Base-by-base conservation (phyloP, 2,113 vertebrate species). In the Ancistrus triradiatus region DNA sequence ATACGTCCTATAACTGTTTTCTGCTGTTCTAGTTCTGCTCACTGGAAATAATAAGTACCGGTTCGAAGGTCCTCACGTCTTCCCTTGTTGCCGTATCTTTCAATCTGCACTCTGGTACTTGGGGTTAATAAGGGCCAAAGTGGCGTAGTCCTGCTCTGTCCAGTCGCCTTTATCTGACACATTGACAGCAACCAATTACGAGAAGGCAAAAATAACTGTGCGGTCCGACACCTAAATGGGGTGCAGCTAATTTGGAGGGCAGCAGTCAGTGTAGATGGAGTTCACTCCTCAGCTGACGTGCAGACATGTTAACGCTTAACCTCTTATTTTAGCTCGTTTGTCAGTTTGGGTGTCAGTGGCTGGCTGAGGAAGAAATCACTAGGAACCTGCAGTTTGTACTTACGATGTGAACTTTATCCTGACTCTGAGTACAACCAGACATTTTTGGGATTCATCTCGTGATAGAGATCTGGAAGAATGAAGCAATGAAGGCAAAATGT, bases 111-210 rank as follows among this genome's bases (percentile, higher is more conserved):
- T 3, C 27, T 43, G 57, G 53, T 50, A 13, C 66, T 68, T 10
- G 13, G 25, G 70, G 43, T 68, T 73, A 64, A 73, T 64, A 68
- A 73, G 70, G 60, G 48, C 47, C 43, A 27, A 63, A 64, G 53
- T 49, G 51, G 25, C 33, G 42, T 55, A 28, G 42, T 48, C 66
- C 55, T 48, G 22, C 49, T 59, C 42, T 55, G 43, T 38, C 15
- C 59, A 59, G 58, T 68, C 59, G 46, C 50, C 38, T 63, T 52
- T 37, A 58, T 68, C 70, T 64, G 59, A 68, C 65, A 68, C 48
- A 38, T 58, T 68, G 70, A 73, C 70, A 73, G 66, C 18, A 68
- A 61, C 60, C 70, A 73, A 73, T 73, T 73, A 66, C n/a, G 4
- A 27, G 15, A 47, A 31, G 58, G 24, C 53, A 40, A 68, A 59